phyloP scores from a whole-genome alignment of 2,888 invertebrate species.

The Ennomos fuscantarius region DNA sequence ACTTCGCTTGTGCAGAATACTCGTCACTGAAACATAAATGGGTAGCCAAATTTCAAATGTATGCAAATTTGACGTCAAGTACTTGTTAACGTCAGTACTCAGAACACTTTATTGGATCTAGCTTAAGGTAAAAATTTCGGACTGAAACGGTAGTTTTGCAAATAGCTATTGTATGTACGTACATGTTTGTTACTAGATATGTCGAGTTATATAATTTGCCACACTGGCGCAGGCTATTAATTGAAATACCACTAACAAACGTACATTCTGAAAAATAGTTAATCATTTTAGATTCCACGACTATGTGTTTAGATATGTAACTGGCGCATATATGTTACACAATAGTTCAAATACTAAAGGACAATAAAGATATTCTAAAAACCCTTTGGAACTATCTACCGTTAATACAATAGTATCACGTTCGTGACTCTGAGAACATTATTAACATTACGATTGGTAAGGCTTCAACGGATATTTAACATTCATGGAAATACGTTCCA shows the following conservation, averaged over 20 bases:
- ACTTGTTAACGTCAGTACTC: slow-evolving; percentile 21
- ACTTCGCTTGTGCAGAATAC: slow-evolving; percentile 34
- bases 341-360: slow-evolving; percentile 9
- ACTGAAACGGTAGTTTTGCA: slow-evolving; percentile 13
- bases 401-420: slow-evolving; percentile 26
- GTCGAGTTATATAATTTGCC: too few relatives aligned
- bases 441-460: slow-evolving; percentile 21
- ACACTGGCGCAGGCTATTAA: too few relatives aligned
- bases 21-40: slow-evolving; percentile 27
- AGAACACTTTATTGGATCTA: slow-evolving; percentile 13
- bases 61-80: slow-evolving; percentile 52
- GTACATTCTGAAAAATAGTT: too few relatives aligned
- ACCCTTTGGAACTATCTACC: slow-evolving; percentile 6
- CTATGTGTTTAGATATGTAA: too few relatives aligned
- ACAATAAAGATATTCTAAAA: slow-evolving; percentile 21
- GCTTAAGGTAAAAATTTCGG: slow-evolving; percentile 24
- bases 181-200: too few relatives aligned
- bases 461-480: slow-evolving; percentile 12
- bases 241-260: too few relatives aligned
- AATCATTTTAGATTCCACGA: too few relatives aligned
- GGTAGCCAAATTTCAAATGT: slow-evolving; percentile 49
- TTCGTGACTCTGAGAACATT: slow-evolving; percentile 24
- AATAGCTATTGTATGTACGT: background rate
- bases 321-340: too few relatives aligned
- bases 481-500: background rate